Base-by-base conservation (phyloP, 2,888 invertebrate genomes). In the Drosophila nr. fundita region DNA sequence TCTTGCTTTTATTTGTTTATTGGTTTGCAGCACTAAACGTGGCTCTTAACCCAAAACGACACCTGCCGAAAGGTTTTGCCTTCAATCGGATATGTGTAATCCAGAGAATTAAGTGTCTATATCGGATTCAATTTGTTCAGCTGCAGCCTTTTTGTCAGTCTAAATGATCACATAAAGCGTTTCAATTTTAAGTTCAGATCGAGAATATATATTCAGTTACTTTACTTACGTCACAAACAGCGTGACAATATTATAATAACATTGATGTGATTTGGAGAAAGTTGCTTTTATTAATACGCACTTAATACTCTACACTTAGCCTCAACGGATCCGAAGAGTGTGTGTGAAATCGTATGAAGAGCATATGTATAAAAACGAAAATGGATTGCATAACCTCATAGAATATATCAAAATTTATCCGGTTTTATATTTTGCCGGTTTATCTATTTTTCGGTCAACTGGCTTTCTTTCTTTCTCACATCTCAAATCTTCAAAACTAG, bases 61-160 rank as follows among this genome's bases (percentile, higher is more conserved):
- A 67, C 48, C 42, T 55, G 36, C 54, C 53, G 6, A 6, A n/a
- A 29, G 59, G 27, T n/a, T 52, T 68, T 42, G 24, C 11, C 15
- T 50, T 21, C 29, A 45, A 63, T 69, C 50, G 32, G 10, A 42
- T 57, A 54, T 13, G 13, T 15, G 5, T 57, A 21, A 40, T 30
- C 21, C 29, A 40, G 8, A 29, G 21, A 34, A 42, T 29, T 29
- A n/a, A 32, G 10, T 38, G 55, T 40, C 45, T 52, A 61, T 63
- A 60, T 21, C 15, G 15, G 32, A 65, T 62, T 29, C 27, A 49
- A 63, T 66, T 60, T 45, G 57, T 36, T 62, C 21, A 7, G 57
- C 64, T 40, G 60, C 27, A n/a, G 32, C 48, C 64, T n/a, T 57
- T 48, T 50, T 38, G 62, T 21, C 30, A 32, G 50, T 18, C n/a